Base-by-base conservation (phyloP, 1,140 invertebrate species). In the Euura saliciscinereae region DNA sequence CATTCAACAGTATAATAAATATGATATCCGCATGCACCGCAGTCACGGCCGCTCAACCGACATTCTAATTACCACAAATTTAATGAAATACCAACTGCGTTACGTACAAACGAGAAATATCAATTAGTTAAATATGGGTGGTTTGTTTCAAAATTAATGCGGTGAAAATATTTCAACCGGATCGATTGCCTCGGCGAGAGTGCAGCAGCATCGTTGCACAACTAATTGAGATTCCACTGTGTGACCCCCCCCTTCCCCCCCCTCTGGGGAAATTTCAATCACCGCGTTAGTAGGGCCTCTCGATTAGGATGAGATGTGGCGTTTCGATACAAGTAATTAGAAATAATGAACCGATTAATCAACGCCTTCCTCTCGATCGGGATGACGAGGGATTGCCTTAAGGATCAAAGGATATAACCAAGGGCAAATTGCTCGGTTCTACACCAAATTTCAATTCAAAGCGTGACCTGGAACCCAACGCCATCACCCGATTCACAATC, bases 311-410 rank as follows among this genome's bases (percentile, higher is more conserved):
- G 28, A 28, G 13, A 59, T 11, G 51, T 59, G 51, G 51, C 3
- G 3, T n/a, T 59, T 59, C 51, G 51, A 6, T 11, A 59, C 51
- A 59, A 59, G 51, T 59, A 3, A 6, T 59, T 59, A n/a, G 51
- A 59, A 51, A 59, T 59, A 59, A 11, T 59, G 51, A 4, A 59
- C 51, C 51, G 51, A 59, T 59, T 59, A 59, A 59, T 59, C 51
- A 6, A 59, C 3, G 51, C 51, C 6, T 59, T 59, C 5, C 3
- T 11, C 51, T 59, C 5, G 51, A 59, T 59, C 6, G 51, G 6
- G 13, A 59, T 3, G 3, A 59, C 51, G 51, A 59, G 51, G 51
- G 51, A 59, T 11, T 6, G 51, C 3, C 13, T 11, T 3, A 59
- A n/a, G 51, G 51, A 59, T 59, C 51, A 59, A 59, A 59, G 6